These are phyloP conservation scores for Chaenogobius annularis DNA, from an alignment of 2,113 vertebrate genomes.

Conservation along the genomic window DNA sequence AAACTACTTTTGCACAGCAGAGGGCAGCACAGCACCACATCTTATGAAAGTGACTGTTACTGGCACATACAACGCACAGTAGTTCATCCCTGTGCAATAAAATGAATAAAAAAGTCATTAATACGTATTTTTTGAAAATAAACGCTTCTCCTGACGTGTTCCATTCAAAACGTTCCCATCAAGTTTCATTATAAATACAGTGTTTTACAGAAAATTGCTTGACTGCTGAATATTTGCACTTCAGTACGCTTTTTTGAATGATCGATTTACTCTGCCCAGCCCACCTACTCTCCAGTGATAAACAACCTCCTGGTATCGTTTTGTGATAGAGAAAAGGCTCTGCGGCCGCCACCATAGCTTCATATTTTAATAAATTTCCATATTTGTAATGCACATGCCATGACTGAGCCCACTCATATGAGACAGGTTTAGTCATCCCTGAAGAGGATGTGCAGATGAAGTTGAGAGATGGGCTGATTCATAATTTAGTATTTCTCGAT, in stretches of 20 bases:
- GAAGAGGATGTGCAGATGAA: not conserved
- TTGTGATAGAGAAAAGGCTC: slow-evolving; percentile 9
- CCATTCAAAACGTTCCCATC: slow-evolving; percentile 1
- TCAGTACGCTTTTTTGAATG: slow-evolving; percentile 16
- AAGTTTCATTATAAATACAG: not conserved
- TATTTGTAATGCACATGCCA: slow-evolving; percentile 21
- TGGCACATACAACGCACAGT: not conserved
- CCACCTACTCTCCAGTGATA: slow-evolving; percentile 13
- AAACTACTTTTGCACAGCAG: slow-evolving; percentile 35
- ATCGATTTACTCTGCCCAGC: slow-evolving; percentile 32
- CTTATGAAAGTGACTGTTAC: not conserved
- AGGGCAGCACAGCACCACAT: slow-evolving; percentile 24
- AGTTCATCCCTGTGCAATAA: not conserved
- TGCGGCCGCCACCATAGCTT: not conserved
- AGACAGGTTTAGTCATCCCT: slow-evolving; percentile 12
- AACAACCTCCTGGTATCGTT: slow-evolving; percentile 25
- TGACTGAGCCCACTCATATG: slow-evolving; percentile 7
- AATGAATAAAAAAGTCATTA: not conserved
- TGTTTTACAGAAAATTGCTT: slow-evolving; percentile 20
- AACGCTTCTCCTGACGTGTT: not conserved
- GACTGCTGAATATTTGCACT: slow-evolving; percentile 3
- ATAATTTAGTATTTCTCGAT: slow-evolving; percentile 15
- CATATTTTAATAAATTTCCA: slow-evolving; percentile 39
- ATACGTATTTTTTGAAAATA: not conserved
- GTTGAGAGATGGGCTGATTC: not conserved